Evolutionary conservation across 2,888 invertebrate genomes (phyloP), one percentile per base, ranked within the genome.

Genomic region (Drosophila mulleri): DNA sequence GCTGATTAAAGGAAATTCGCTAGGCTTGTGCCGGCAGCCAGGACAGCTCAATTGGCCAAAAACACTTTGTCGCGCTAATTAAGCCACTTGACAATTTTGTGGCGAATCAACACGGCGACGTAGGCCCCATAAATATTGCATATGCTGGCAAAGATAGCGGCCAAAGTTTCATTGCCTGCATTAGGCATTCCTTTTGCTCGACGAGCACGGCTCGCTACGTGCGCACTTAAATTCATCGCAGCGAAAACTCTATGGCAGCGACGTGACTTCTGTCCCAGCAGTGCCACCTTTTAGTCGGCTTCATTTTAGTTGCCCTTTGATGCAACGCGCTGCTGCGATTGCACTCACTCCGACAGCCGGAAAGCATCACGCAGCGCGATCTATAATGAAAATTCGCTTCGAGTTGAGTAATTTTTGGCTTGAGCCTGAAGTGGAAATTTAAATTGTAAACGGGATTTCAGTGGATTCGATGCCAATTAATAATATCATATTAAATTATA

Each of bases 51-150:
- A 90, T 86, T 89, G 84, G 65, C 64, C 68, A 67, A 76, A 75
- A 62, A 75, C 85, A 84, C 73, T 90, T 87, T 79, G 80, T 77
- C 60, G 63, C 73, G 68, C 83, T 85, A 89, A 86, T 86, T 86
- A 89, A 82, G 80, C 77, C 73, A 77, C 64, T 76, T 87, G 87
- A 61, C 53, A 68, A 71, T 66, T 66, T 72, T 54, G 58, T 45
- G 64, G 62, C 47, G 57, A 57, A 16, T 32, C 67, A 44, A 56
- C 69, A 47, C 52, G 65, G 67, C 83, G 61, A 67, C 86, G 86
- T 71, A 80, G 83, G 67, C 66, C 78, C 73, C 68, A 83, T 81
- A 83, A 83, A 87, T 81, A 82, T 72, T 78, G 45, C 45, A 82
- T 82, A 70, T 57, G 60, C 65, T 59, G 35, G 57, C 67, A 20